Evolutionary conservation across 2,888 invertebrate species (phyloP).

Genomic region (Vandiemenella viatica): DNA sequence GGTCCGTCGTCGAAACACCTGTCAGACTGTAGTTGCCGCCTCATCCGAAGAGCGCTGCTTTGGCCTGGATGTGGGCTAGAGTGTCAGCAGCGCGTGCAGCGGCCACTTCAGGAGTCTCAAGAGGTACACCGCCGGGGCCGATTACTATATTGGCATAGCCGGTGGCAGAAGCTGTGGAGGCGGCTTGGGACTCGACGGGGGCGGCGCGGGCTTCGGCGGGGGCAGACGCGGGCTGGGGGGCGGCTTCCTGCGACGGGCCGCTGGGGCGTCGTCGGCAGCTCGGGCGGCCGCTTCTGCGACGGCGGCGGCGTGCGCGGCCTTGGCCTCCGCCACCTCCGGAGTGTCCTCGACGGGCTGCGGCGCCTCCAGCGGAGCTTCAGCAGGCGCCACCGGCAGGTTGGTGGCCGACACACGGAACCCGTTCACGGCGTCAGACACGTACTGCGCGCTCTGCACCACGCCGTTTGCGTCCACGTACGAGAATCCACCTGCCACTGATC

Average conservation of each 20-base stretch:
- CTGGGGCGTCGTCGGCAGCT: constrained; percentile 19
- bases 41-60: too few relatives aligned
- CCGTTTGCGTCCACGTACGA: too few relatives aligned
- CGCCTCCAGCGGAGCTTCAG: constrained; percentile 12
- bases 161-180: too few relatives aligned
- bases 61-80: constrained; percentile 35
- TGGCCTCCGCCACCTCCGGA: too few relatives aligned
- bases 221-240: constrained; percentile 9
- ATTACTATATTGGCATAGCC: too few relatives aligned
- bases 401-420: constrained; percentile 33
- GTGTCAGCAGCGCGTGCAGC: constrained; percentile 37
- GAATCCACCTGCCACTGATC: constrained; percentile 32
- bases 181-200: constrained; percentile 20
- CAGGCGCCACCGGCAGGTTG: constrained; percentile 29
- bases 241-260: background rate
- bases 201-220: background rate
- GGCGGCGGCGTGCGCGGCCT: too few relatives aligned
- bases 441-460: too few relatives aligned
- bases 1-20: too few relatives aligned
- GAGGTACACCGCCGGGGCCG: too few relatives aligned
- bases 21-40: too few relatives aligned
- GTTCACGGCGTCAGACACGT: constrained; percentile 29
- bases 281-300: background rate
- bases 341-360: background rate
- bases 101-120: constrained; percentile 10